Percentiles rank a stretch among this genome's conserved stretches.
These are phyloP conservation scores for Anser cygnoides DNA, from an alignment of 2,113 vertebrate species.

Conservation along the genomic window DNA sequence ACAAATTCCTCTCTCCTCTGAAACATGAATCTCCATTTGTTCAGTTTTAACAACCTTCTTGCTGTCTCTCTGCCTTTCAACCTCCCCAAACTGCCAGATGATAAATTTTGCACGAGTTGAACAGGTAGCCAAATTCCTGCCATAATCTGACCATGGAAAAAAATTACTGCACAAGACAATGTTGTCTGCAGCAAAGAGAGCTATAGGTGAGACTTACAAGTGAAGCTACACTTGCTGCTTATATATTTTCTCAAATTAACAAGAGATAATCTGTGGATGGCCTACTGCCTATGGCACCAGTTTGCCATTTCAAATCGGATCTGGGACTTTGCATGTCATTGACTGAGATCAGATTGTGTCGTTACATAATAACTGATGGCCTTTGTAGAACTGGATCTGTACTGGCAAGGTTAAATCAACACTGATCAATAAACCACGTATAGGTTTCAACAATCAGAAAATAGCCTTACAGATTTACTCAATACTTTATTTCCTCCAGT, in stretches of 20 bases:
- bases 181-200: background rate
- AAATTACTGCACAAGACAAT: too few relatives aligned
- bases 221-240: background rate
- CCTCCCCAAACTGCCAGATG: background rate
- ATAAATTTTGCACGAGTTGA: background rate
- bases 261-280: background rate
- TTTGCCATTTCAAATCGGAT: background rate
- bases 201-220: background rate
- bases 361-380: background rate
- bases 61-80: background rate
- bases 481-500: background rate
- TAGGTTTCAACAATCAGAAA: background rate
- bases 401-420: background rate
- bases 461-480: background rate
- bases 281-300: background rate
- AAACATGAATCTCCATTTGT: background rate
- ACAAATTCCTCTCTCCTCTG: background rate
- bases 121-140: background rate
- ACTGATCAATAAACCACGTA: slow-evolving; percentile 11
- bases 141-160: background rate
- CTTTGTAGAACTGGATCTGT: background rate
- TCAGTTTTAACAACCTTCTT: background rate
- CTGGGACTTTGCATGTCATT: background rate
- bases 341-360: background rate
- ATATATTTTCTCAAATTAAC: background rate